Conservation (phyloP, 2,113 vertebrate species). For the Poicephalus meyeri region DNA sequence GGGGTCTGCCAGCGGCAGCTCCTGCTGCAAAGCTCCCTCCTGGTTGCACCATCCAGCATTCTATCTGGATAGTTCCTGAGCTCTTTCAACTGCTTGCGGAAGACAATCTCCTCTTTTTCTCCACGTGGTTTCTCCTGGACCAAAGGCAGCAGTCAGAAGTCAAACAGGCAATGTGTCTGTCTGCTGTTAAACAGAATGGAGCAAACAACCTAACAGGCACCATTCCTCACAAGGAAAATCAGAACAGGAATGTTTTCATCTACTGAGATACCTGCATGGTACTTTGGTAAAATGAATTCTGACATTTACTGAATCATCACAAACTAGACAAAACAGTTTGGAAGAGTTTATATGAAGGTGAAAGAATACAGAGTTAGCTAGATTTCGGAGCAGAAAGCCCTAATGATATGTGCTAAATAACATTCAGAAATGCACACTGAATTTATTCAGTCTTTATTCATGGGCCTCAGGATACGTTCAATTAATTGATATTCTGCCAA, state of each 20-base stretch:
- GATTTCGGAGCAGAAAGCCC: background rate
- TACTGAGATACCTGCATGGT: accelerated
- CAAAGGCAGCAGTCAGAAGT: background rate
- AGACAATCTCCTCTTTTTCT: background rate
- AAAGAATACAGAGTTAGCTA: background rate
- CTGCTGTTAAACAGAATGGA: background rate
- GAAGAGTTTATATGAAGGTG: background rate
- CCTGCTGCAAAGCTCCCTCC: background rate
- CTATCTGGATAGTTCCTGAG: background rate
- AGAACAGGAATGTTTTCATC: background rate
- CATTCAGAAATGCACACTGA: background rate
- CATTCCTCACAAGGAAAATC: background rate
- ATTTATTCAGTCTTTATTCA: background rate
- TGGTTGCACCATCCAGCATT: background rate
- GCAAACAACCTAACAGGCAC: background rate
- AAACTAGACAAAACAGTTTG: background rate
- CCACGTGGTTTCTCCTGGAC: background rate
- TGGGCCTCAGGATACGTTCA: background rate
- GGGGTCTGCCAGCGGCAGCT: background rate
- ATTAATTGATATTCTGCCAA: background rate
- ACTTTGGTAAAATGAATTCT: background rate
- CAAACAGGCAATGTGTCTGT: background rate
- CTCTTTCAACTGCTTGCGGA: background rate
- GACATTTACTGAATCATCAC: background rate
- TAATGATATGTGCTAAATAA: background rate